Conservation (phyloP, 1,140 invertebrate genomes). For the Drosophila nigromelanica region DNA sequence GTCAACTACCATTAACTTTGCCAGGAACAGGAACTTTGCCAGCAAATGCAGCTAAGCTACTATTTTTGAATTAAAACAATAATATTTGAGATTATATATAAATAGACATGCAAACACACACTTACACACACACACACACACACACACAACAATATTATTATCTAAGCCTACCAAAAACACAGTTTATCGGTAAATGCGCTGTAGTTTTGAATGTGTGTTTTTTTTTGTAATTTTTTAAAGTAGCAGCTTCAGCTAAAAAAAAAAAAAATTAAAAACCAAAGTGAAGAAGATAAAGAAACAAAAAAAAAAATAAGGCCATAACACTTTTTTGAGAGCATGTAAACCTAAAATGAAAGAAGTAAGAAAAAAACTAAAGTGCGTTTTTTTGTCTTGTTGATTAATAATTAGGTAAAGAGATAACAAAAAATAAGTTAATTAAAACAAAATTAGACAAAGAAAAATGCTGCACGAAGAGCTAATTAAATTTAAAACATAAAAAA, state of each 20-base stretch:
- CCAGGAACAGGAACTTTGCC: background rate
- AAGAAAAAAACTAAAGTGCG: conserved; percentile 21
- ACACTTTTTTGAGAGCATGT: conserved; percentile 27
- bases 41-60: conserved; percentile 1
- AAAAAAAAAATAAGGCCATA: background rate
- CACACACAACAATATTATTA: conserved; percentile 25
- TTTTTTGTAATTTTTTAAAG: conserved; percentile 66
- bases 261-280: background rate
- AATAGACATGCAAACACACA: conserved; percentile 5
- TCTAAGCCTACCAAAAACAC: conserved; percentile 42
- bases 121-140: conserved; percentile 1
- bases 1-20: background rate
- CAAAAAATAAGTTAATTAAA: conserved; percentile 60
- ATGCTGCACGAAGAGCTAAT: conserved; percentile 33
- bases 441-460: conserved; percentile 31
- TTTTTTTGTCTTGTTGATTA: conserved; percentile 79
- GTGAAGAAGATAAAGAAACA: background rate
- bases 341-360: conserved; percentile 13
- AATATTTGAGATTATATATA: background rate
- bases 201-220: conserved; percentile 55
- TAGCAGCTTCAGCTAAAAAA: conserved; percentile 62
- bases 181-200: conserved; percentile 67
- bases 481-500: conserved; percentile 27
- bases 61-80: conserved; percentile 17
- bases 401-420: conserved; percentile 73